Evolutionary conservation across 2,113 vertebrate species (phyloP), one percentile per base, ranked within the genome.

Genomic region (Buteo buteo): DNA sequence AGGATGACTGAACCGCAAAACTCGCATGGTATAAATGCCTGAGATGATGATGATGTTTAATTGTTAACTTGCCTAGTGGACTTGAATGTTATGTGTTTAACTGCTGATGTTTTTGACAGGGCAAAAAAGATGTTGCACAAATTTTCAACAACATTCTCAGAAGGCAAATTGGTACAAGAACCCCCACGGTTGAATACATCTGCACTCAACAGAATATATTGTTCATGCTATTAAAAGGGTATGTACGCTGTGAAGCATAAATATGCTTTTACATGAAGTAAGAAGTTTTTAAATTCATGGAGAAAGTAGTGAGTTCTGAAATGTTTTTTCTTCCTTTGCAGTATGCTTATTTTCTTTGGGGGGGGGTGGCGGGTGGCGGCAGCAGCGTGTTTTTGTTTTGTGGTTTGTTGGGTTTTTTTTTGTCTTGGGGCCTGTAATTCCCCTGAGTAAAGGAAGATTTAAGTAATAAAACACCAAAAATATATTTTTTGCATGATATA

Each of bases 131-230:
- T 69, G 99, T 99, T 91, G 99, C 99, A 87, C 99, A 99, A 88
- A 99, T 99, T 98, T 99, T 99, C 98, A 99, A 99, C 98, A 99
- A 99, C 98, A 99, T 99, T 97, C 98, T 99, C 96, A 98, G 99
- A 97, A 98, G 99, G 96, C 99, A 99, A 94, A 99, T 99, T 96
- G 99, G 99, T 95, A 99, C 99, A 90, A 98, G 99, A 94, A 99
- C 99, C 83, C 99, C 99, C 88, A 99, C 99, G 57, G 99, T 99
- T 94, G 99, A 99, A 98, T 99, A 99, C 96, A 99, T 99, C 97
- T 99, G 99, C 97, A 99, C 99, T 97, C 99, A 99, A 97, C 99
- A 99, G 98, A 99, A 99, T 97, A 99, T 99, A 97, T 98, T 99
- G 96, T 99, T 99, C 98, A 99, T 99, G 99, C 97, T 99, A 94